Percentiles rank a stretch among this genome's conserved stretches.
These are phyloP conservation scores for Oryctolagus cuniculus DNA, from an alignment of 2,113 vertebrate species.

Conservation along the genomic window mOryCun1.1 NC_091443.1:62804501-62805000, in stretches of 20 bases:
- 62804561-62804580: neutral
- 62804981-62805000: no score
- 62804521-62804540: neutral
- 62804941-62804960: no score
- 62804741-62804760: neutral
- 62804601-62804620: conserved; percentile 23
- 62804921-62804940: no score
- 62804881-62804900: no score
- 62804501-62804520: conserved; percentile 21
- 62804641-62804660: conserved; percentile 18
- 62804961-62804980: no score
- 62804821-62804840: no score
- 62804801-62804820: neutral
- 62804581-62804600: conserved; percentile 15
- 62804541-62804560: neutral
- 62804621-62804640: neutral
- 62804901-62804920: no score
- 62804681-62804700: neutral
- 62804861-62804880: no score
- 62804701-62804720: neutral
- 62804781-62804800: neutral
- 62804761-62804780: neutral
- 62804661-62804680: conserved; percentile 27
- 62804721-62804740: neutral
- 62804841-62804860: no score